These are phyloP conservation scores for Drosophila meridiana DNA, from an alignment of 2,888 invertebrate genomes.

Conservation along the genomic window DNA sequence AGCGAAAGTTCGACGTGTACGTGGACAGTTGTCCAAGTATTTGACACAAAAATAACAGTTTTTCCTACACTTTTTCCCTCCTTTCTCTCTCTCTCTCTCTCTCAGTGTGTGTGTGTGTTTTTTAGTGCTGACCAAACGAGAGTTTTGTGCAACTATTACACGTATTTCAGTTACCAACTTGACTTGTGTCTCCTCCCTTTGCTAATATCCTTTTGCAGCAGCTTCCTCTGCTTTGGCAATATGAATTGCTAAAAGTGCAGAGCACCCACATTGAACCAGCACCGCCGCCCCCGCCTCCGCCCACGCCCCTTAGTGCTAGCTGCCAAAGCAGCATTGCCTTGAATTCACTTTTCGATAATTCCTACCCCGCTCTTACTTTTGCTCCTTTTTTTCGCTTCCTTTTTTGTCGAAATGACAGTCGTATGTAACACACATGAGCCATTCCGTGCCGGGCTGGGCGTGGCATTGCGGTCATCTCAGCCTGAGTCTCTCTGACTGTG, in stretches of 20 bases:
- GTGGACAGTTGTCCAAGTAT: slow-evolving; percentile 76
- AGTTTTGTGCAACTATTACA: slow-evolving; percentile 68
- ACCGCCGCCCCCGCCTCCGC: accelerated
- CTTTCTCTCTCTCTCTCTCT: too few relatives aligned
- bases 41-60: slow-evolving; percentile 81
- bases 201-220: slow-evolving; percentile 42
- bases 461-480: slow-evolving; percentile 53
- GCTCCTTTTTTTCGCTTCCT: not conserved
- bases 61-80: slow-evolving; percentile 45
- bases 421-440: slow-evolving; percentile 43
- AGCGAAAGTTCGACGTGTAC: slow-evolving; percentile 79
- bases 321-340: slow-evolving; percentile 62
- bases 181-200: slow-evolving; percentile 22
- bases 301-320: slow-evolving; percentile 19
- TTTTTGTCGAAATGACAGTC: slow-evolving; percentile 44
- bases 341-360: slow-evolving; percentile 80
- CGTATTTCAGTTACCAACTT: slow-evolving; percentile 53
- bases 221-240: slow-evolving; percentile 23
- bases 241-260: slow-evolving; percentile 37
- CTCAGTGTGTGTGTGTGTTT: not conserved
- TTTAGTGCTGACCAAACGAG: slow-evolving; percentile 64
- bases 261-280: not conserved
- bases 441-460: slow-evolving; percentile 26
- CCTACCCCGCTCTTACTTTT: slow-evolving; percentile 39
- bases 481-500: not conserved